Evolutionary conservation across 2,888 invertebrate species (phyloP).

Genomic region (Invenusta paracnida): DNA sequence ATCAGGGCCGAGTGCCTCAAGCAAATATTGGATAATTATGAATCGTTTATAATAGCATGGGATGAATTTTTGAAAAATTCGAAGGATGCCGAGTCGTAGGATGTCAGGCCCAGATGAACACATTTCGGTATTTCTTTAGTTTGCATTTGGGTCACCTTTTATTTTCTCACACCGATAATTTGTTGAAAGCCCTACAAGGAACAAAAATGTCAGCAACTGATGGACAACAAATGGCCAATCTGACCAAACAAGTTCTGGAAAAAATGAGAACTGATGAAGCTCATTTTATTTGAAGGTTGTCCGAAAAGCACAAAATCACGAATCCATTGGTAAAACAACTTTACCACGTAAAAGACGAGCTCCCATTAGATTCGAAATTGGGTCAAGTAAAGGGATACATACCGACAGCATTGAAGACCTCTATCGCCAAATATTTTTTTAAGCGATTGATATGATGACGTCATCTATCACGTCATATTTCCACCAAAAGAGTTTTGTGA

Average conservation of each 20-base stretch:
- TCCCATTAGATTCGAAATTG: background rate
- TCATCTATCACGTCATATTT: background rate
- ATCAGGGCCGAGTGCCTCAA: background rate
- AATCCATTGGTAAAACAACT: background rate
- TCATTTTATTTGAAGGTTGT: background rate
- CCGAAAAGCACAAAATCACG: background rate
- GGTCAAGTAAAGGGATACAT: background rate
- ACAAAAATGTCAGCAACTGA: background rate
- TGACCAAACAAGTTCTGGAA: background rate
- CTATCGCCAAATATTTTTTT: background rate
- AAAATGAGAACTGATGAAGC: background rate
- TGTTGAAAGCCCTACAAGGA: background rate
- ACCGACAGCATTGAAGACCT: background rate
- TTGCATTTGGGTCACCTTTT: conserved; percentile 4
- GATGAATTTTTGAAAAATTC: background rate
- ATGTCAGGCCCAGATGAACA: conserved; percentile 17
- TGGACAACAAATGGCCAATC: background rate
- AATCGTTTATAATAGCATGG: background rate
- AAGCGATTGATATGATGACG: background rate
- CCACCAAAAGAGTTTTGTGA: background rate
- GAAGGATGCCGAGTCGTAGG: background rate
- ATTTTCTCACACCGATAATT: background rate
- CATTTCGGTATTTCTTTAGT: background rate
- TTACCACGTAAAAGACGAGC: background rate
- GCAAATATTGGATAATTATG: background rate